Evolutionary conservation across 1,140 invertebrate species (phyloP).

Genomic region (Solenopsis fugax): DNA sequence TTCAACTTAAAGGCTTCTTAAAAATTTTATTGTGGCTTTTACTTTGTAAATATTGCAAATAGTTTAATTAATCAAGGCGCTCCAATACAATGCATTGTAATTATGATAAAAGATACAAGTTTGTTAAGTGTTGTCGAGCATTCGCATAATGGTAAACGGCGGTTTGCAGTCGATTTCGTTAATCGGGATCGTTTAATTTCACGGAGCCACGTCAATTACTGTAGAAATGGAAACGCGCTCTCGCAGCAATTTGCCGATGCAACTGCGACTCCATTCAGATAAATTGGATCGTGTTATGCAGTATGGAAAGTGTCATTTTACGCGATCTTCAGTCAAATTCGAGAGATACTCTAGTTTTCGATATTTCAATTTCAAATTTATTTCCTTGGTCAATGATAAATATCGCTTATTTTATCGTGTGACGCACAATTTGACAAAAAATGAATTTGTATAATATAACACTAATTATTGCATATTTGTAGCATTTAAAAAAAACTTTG

Average conservation of each 20-base stretch:
- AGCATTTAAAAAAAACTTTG: neutral
- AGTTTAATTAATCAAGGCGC: neutral
- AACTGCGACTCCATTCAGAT: conserved; percentile 19
- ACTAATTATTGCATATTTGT: conserved; percentile 1
- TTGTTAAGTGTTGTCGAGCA: neutral
- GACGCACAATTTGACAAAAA: neutral
- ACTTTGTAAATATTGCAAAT: neutral
- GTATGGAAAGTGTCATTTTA: conserved; percentile 4
- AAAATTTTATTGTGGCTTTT: neutral
- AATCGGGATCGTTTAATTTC: conserved; percentile 69
- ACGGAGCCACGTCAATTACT: conserved; percentile 32
- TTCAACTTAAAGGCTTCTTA: neutral
- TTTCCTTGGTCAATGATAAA: conserved; percentile 3
- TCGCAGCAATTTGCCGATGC: conserved; percentile 20
- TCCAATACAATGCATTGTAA: neutral
- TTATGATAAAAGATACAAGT: neutral
- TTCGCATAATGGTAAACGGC: neutral
- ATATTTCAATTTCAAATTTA: conserved; percentile 29
- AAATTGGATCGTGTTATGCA: conserved; percentile 18
- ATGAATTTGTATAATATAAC: neutral
- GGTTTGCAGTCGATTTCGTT: conserved; percentile 55
- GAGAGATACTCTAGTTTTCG: neutral
- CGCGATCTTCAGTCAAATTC: conserved; percentile 7
- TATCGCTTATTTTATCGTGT: neutral
- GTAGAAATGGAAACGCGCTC: conserved; percentile 10